These are phyloP conservation scores for Ernsta delagoae DNA, from an alignment of 2,888 invertebrate genomes.

Conservation along the genomic window DNA sequence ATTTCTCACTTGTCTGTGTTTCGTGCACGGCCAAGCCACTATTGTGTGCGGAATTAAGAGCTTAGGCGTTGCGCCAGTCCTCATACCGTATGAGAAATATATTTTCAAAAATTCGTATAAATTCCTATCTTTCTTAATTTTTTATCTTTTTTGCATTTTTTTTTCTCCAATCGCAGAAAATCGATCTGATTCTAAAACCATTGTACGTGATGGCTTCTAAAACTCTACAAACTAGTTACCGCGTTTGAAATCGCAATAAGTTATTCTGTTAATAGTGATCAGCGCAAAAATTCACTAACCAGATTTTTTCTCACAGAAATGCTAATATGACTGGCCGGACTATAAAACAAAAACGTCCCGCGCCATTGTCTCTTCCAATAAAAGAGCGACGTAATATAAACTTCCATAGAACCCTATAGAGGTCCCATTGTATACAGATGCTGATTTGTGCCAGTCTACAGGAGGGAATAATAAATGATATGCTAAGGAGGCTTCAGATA, in stretches of 20 bases:
- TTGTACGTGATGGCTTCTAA: not conserved
- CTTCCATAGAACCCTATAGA: slow-evolving; percentile 51
- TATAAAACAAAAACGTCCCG: slow-evolving; percentile 50
- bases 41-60: slow-evolving; percentile 39
- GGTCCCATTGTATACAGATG: slow-evolving; percentile 59
- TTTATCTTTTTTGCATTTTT: no score
- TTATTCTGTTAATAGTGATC: slow-evolving; percentile 3
- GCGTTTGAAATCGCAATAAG: not conserved
- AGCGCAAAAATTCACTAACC: slow-evolving; percentile 19
- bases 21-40: slow-evolving; percentile 23
- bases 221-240: not conserved
- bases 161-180: no score
- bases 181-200: not conserved
- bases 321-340: slow-evolving; percentile 32
- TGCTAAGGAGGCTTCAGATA: slow-evolving; percentile 56
- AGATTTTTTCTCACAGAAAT: slow-evolving; percentile 30
- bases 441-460: slow-evolving; percentile 61
- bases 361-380: slow-evolving; percentile 64
- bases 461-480: slow-evolving; percentile 65
- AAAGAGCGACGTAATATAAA: slow-evolving; percentile 47
- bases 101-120: no score
- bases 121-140: no score
- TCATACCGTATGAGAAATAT: not conserved
- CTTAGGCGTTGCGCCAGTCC: not conserved
- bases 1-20: slow-evolving; percentile 39